Percentiles rank a stretch among this genome's conserved stretches.
These are phyloP conservation scores for Drosophila mimetica DNA, from an alignment of 2,888 invertebrate genomes.

Conservation along the genomic window DNA sequence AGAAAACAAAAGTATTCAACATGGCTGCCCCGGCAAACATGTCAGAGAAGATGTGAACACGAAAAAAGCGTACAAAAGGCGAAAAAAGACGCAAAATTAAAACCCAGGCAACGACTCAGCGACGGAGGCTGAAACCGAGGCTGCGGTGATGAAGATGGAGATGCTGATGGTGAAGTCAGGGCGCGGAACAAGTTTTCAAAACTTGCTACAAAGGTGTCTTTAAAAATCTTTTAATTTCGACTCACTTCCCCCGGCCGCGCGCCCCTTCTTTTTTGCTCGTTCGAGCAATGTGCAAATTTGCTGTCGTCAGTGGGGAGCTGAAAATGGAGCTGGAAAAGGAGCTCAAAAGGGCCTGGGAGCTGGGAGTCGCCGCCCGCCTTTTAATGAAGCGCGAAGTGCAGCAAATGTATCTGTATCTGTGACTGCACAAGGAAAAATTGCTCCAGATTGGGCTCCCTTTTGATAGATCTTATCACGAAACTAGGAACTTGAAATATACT, in stretches of 20 bases:
- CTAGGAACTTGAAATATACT: neutral
- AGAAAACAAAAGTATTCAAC: slow-evolving; percentile 80
- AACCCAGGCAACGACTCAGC: slow-evolving; percentile 33
- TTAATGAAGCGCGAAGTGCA: slow-evolving; percentile 85
- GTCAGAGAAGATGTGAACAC: slow-evolving; percentile 54
- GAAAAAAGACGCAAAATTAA: slow-evolving; percentile 31
- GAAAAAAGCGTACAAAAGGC: slow-evolving; percentile 39
- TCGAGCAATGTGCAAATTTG: slow-evolving; percentile 78
- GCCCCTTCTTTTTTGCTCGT: slow-evolving; percentile 15
- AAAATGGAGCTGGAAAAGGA: slow-evolving; percentile 46
- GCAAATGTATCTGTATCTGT: slow-evolving; percentile 65
- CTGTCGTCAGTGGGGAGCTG: slow-evolving; percentile 67
- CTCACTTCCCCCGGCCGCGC: slow-evolving; percentile 51
- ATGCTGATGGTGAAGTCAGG: slow-evolving; percentile 66
- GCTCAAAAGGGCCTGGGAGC: slow-evolving; percentile 12
- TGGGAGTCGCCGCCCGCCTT: slow-evolving; percentile 81
- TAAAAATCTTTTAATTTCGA: slow-evolving; percentile 81
- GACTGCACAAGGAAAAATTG: slow-evolving; percentile 34
- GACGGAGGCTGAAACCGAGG: slow-evolving; percentile 33
- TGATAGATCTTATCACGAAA: neutral
- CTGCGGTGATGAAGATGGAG: slow-evolving; percentile 52
- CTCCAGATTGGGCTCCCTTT: neutral
- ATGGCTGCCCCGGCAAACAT: slow-evolving; percentile 74
- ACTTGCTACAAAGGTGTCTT: slow-evolving; percentile 81
- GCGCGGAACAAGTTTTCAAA: slow-evolving; percentile 76